phyloP scores from a whole-genome alignment of 2,888 invertebrate genomes.

The Rugalucina vietnamica region DNA sequence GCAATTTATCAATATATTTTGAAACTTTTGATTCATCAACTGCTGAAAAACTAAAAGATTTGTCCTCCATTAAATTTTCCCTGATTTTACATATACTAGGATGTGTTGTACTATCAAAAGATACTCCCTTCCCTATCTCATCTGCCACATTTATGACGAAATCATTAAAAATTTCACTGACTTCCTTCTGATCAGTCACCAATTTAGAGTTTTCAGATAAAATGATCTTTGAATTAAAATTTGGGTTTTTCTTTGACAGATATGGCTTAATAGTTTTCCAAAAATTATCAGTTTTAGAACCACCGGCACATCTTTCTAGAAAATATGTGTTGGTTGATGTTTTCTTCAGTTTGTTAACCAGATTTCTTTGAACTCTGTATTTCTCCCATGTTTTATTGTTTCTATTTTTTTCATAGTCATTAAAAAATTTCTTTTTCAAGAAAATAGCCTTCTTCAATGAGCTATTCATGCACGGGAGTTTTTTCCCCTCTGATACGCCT shows the following conservation, averaged over 20 bases:
- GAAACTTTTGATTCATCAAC: neutral
- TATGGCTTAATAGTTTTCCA: conserved; percentile 44
- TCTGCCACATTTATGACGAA: neutral
- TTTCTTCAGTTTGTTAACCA: conserved; percentile 20
- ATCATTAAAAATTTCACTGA: neutral
- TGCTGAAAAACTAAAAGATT: neutral
- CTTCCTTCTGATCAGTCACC: neutral
- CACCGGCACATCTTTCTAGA: conserved; percentile 31
- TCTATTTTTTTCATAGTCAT: conserved; percentile 21
- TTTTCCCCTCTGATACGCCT: neutral
- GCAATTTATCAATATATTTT: neutral
- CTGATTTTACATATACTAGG: conserved; percentile 5
- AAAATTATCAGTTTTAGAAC: conserved; percentile 22
- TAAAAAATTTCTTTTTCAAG: conserved; percentile 30
- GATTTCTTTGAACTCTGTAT: conserved; percentile 30
- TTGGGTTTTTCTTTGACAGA: conserved; percentile 26
- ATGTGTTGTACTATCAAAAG: conserved; percentile 1
- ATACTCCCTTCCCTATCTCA: neutral
- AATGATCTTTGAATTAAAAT: neutral
- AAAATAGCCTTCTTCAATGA: conserved; percentile 31
- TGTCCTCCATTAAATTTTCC: neutral
- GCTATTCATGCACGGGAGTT: conserved; percentile 36
- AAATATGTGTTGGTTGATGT: conserved; percentile 39
- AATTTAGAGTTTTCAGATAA: conserved; percentile 9
- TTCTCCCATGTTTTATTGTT: conserved; percentile 28